These are phyloP conservation scores for Mesopsocus fuscifrons DNA, from an alignment of 2,888 invertebrate genomes.

Conservation along the genomic window DNA sequence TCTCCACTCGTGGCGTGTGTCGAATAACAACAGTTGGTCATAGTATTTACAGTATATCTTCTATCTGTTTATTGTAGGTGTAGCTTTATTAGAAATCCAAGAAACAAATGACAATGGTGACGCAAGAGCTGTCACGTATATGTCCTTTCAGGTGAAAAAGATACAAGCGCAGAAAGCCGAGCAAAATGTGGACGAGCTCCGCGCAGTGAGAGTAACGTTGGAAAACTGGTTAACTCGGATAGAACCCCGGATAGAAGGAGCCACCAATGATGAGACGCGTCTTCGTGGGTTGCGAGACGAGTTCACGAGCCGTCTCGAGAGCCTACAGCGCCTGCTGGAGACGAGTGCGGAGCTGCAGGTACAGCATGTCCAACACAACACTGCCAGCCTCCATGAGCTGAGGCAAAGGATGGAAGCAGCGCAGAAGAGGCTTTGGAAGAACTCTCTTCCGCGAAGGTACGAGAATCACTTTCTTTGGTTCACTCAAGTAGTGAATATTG, in stretches of 20 bases:
- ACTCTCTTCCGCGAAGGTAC: background rate
- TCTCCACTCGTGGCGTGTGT: too few species aligned
- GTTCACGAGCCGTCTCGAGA: background rate
- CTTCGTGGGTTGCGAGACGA: slow-evolving; percentile 9
- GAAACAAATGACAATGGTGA: too few species aligned
- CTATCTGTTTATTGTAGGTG: too few species aligned
- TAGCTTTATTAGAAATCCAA: too few species aligned
- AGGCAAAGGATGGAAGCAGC: slow-evolving; percentile 3
- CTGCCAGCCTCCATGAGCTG: background rate
- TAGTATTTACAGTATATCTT: too few species aligned
- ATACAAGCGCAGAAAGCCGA: slow-evolving; percentile 34
- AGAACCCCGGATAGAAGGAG: slow-evolving; percentile 26
- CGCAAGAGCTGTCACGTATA: too few species aligned
- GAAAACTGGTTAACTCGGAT: slow-evolving; percentile 28
- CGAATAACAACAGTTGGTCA: too few species aligned
- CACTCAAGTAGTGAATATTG: background rate
- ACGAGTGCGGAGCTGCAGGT: slow-evolving; percentile 10
- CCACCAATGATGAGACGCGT: slow-evolving; percentile 26
- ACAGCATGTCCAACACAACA: slow-evolving; percentile 9
- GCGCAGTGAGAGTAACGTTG: slow-evolving; percentile 25
- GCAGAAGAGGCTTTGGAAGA: background rate
- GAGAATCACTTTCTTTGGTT: too few species aligned
- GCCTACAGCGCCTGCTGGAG: slow-evolving; percentile 8
- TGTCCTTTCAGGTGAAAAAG: slow-evolving; percentile 18
- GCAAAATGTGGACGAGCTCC: slow-evolving; percentile 32